Conservation (phyloP, 2,888 invertebrate genomes). For the Melanostoma mellinum region DNA sequence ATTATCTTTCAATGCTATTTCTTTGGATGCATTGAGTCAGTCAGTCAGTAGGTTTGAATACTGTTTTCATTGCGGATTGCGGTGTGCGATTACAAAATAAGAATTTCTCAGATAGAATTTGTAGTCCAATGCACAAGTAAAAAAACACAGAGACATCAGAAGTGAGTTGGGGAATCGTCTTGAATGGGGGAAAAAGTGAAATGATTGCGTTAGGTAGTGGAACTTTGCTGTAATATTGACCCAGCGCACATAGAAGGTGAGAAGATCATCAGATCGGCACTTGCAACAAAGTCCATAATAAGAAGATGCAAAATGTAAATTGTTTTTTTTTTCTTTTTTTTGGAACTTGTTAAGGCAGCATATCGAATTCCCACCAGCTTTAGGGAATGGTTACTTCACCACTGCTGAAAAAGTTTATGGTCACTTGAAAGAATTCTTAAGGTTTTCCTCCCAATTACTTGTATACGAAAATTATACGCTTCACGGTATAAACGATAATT, state of each 20-base stretch:
- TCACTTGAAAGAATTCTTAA: no score
- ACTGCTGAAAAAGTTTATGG: no score
- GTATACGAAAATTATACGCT: no score
- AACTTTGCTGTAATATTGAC: slow-evolving; percentile 17
- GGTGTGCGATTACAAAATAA: slow-evolving; percentile 61
- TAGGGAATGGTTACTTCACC: no score
- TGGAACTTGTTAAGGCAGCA: no score
- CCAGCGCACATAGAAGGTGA: not conserved
- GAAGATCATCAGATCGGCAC: slow-evolving; percentile 37
- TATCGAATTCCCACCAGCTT: no score
- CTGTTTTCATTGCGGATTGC: slow-evolving; percentile 2
- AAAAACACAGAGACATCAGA: not conserved
- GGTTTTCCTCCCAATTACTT: no score
- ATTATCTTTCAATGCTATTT: slow-evolving; percentile 31
- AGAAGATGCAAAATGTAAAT: no score
- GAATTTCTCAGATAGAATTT: slow-evolving; percentile 35
- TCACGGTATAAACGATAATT: no score
- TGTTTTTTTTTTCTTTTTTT: no score
- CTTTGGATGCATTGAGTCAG: slow-evolving; percentile 23
- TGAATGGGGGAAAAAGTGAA: slow-evolving; percentile 54
- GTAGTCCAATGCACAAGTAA: not conserved
- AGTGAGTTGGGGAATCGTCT: not conserved
- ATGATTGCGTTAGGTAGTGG: slow-evolving; percentile 38
- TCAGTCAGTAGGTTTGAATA: slow-evolving; percentile 65
- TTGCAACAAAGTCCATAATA: not conserved